Percentiles rank a stretch among this genome's conserved stretches.
phyloP scores from a whole-genome alignment of 2,797 vertebrate species.

The Chromis chromis region DNA sequence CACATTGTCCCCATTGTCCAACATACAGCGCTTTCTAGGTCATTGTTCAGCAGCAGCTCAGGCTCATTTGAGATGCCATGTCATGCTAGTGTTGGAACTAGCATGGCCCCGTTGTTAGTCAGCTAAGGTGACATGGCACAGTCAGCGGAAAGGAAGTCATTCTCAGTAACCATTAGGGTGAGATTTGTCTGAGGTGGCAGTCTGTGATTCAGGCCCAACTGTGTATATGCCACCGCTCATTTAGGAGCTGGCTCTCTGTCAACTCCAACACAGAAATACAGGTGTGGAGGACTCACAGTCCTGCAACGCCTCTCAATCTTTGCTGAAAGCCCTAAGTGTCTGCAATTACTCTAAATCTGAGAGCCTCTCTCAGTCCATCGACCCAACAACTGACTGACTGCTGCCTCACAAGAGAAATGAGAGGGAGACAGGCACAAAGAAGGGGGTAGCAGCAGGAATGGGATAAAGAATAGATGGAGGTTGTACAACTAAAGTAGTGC shows the following conservation, averaged over 20 bases:
- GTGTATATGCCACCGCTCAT: constrained; percentile 43
- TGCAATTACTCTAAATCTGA: constrained; percentile 67
- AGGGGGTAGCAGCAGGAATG: background rate
- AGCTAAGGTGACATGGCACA: constrained; percentile 34
- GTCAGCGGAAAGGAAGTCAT: constrained; percentile 55
- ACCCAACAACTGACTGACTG: constrained; percentile 45
- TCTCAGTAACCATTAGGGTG: constrained; percentile 38
- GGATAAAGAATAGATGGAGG: constrained; percentile 1
- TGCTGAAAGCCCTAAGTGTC: constrained; percentile 68
- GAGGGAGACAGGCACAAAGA: constrained; percentile 5
- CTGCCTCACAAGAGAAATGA: constrained; percentile 43
- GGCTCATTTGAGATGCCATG: constrained; percentile 22
- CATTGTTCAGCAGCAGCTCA: constrained; percentile 16
- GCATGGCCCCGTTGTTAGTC: constrained; percentile 32
- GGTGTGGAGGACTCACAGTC: constrained; percentile 51
- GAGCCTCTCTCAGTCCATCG: constrained; percentile 44
- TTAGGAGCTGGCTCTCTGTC: constrained; percentile 56
- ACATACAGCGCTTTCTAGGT: constrained; percentile 31
- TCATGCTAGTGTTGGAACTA: constrained; percentile 19
- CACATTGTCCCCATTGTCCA: constrained; percentile 16
- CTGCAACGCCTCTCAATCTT: constrained; percentile 64
- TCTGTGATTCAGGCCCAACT: constrained; percentile 43
- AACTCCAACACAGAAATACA: constrained; percentile 49
- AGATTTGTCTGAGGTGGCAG: constrained; percentile 62
- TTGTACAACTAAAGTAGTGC: background rate